Conservation (phyloP, 2,113 vertebrate species). For the Chiloscyllium plagiosum region DNA sequence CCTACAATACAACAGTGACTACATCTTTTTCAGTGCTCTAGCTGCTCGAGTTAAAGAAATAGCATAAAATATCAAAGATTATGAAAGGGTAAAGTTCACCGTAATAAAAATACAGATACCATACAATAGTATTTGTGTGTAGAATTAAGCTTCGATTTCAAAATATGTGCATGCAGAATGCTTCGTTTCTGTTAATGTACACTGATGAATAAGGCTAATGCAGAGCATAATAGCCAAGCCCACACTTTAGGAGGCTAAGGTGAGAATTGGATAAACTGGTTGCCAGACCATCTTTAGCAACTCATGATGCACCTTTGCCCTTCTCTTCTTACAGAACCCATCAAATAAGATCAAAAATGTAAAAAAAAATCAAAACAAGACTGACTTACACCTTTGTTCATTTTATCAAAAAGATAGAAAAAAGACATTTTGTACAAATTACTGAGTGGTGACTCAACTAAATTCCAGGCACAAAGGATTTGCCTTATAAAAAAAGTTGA, state of each 20-base stretch:
- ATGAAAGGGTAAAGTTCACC: background rate
- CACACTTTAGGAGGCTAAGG: background rate
- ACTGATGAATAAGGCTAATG: too few species aligned
- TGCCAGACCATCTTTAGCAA: background rate
- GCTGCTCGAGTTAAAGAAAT: too few species aligned
- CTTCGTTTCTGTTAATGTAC: background rate
- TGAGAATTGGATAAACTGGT: background rate
- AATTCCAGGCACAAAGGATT: too few species aligned
- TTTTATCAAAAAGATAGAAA: background rate
- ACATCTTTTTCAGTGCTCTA: too few species aligned
- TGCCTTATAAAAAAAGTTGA: too few species aligned
- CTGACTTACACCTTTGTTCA: too few species aligned
- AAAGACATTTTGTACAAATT: background rate
- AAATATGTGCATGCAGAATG: background rate
- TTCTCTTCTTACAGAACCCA: background rate
- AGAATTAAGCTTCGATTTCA: background rate
- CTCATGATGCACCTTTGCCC: background rate
- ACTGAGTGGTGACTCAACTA: too few species aligned
- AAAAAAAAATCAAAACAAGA: too few species aligned
- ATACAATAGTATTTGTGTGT: background rate
- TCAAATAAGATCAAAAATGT: too few species aligned
- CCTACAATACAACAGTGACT: too few species aligned
- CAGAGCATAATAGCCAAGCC: background rate
- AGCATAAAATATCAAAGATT: background rate
- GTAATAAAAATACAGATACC: background rate